Conservation (phyloP, 2,113 vertebrate species). For the Hyla sarda region DNA sequence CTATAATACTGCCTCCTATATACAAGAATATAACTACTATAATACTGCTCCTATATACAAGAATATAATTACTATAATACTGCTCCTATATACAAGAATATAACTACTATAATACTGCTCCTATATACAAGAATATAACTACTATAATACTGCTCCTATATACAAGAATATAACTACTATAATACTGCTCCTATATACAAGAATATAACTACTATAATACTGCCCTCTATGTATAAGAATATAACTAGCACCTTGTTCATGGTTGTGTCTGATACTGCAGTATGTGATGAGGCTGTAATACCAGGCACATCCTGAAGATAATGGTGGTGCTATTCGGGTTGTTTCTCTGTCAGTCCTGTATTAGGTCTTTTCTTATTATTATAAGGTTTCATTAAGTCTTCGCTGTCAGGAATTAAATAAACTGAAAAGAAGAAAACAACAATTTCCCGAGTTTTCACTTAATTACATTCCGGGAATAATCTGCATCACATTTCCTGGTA, state of each 20-base stretch:
- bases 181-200: no score
- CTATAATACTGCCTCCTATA: not conserved
- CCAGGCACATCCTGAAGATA: not conserved
- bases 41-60: no score
- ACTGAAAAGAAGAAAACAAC: conserved; percentile 17
- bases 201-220: not conserved
- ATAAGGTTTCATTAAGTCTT: conserved; percentile 11
- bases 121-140: not conserved
- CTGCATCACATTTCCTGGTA: not conserved
- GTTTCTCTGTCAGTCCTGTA: not conserved
- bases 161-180: not conserved
- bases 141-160: not conserved
- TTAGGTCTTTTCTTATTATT: not conserved
- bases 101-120: not conserved
- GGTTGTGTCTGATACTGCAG: not conserved
- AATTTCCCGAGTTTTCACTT: conserved; percentile 36
- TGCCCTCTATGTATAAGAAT: not conserved
- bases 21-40: not conserved
- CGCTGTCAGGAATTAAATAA: not conserved
- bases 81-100: not conserved
- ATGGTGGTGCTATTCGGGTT: not conserved
- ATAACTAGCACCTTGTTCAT: not conserved
- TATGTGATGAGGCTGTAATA: not conserved
- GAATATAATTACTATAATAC: not conserved
- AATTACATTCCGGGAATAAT: conserved; percentile 31